Conservation (phyloP, 2,888 invertebrate species). For the Drosophila testacea region DNA sequence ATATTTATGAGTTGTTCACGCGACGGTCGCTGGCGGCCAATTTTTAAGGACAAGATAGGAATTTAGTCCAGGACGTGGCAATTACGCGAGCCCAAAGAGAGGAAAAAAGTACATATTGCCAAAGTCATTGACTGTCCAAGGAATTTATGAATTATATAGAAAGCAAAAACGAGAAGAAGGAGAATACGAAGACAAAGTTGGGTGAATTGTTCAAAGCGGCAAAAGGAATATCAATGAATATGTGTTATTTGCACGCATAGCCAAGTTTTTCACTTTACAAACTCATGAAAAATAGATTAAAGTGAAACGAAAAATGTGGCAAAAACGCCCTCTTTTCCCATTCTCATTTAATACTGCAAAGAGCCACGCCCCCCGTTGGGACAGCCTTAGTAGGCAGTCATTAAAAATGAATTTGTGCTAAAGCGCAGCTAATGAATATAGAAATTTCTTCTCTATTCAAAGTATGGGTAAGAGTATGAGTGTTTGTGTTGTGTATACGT, state of each 20-base stretch:
- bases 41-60: conserved; percentile 64
- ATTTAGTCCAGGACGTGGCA: conserved; percentile 61
- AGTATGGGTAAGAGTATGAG: neutral
- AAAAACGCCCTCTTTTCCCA: neutral
- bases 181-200: neutral
- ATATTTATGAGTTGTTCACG: conserved; percentile 69
- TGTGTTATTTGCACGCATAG: conserved; percentile 75
- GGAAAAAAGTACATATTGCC: conserved; percentile 54
- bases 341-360: neutral
- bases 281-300: conserved; percentile 80
- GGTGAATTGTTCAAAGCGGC: conserved; percentile 18
- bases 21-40: conserved; percentile 54
- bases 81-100: conserved; percentile 51
- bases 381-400: conserved; percentile 46
- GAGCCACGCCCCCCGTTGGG: conserved; percentile 18
- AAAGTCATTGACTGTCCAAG: conserved; percentile 70
- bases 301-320: conserved; percentile 53
- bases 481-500: neutral
- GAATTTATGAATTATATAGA: conserved; percentile 70
- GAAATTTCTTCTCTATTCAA: conserved; percentile 54
- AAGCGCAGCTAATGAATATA: conserved; percentile 74
- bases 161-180: conserved; percentile 16
- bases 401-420: conserved; percentile 77
- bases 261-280: conserved; percentile 72
- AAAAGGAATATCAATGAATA: conserved; percentile 71